Conservation (phyloP, 2,113 vertebrate species). For the Chaetodon auriga region DNA sequence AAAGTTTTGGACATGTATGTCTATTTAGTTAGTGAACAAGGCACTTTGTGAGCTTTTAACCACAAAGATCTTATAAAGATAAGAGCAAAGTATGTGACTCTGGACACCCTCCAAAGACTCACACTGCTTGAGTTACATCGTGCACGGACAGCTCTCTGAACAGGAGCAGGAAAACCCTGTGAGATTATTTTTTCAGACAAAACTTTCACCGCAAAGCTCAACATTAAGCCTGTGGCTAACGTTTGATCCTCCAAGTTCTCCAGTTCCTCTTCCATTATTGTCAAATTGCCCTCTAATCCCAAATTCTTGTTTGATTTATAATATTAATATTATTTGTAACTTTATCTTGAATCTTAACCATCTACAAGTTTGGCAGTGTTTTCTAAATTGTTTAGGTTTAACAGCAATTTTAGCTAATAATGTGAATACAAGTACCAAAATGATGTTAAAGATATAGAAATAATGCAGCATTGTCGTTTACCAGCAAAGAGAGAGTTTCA, state of each 20-base stretch:
- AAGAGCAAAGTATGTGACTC: constrained; percentile 16
- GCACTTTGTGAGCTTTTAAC: constrained; percentile 4
- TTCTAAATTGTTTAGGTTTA: not conserved
- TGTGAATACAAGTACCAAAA: not conserved
- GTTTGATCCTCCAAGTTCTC: not conserved
- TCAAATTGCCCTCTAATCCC: not conserved
- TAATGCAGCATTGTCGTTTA: not conserved
- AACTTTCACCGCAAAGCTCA: not conserved
- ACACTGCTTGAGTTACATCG: not conserved
- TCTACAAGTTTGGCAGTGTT: not conserved
- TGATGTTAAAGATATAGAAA: not conserved
- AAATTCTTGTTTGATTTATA: not conserved
- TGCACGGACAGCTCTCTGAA: not conserved
- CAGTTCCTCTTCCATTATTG: not conserved
- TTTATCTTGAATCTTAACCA: not conserved
- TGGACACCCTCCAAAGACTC: not conserved
- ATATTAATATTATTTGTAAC: not conserved
- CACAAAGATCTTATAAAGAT: not conserved
- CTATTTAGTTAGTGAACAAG: not conserved
- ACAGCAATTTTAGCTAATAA: not conserved
- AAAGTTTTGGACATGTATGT: not conserved
- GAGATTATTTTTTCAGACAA: not conserved
- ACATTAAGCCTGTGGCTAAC: too few relatives aligned
- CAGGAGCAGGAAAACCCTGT: not conserved
- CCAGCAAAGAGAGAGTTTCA: not conserved